Conservation (phyloP, 2,113 vertebrate species). For the Vimba vimba region DNA sequence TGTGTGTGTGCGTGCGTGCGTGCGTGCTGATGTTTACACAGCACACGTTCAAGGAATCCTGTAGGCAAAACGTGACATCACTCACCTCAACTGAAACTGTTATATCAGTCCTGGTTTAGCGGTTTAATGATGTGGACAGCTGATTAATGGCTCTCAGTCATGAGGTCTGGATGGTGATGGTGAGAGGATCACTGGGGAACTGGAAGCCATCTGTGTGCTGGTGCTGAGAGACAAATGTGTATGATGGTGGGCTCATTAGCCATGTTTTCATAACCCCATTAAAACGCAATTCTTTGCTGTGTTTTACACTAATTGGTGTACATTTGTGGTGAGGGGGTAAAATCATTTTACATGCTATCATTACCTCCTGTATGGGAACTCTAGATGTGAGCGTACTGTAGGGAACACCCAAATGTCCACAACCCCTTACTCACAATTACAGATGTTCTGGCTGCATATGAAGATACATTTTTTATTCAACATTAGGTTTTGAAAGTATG, state of each 20-base stretch:
- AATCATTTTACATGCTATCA: slow-evolving; percentile 26
- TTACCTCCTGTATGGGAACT: slow-evolving; percentile 14
- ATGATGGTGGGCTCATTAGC: slow-evolving; percentile 30
- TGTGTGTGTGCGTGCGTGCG: too few species aligned
- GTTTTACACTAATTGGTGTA: slow-evolving; percentile 53
- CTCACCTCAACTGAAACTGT: background rate
- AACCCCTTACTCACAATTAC: background rate
- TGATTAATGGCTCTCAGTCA: slow-evolving; percentile 31
- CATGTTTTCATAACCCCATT: slow-evolving; percentile 61
- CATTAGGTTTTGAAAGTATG: background rate
- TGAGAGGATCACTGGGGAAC: slow-evolving; percentile 13
- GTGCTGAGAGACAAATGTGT: slow-evolving; percentile 41
- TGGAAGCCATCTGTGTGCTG: slow-evolving; percentile 37
- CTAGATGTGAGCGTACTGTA: slow-evolving; percentile 8
- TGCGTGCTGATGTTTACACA: background rate
- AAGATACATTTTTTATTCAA: too few species aligned
- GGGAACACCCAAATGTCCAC: background rate
- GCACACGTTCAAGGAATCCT: too few species aligned
- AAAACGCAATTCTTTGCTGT: slow-evolving; percentile 40
- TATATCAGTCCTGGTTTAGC: background rate
- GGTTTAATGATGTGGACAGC: slow-evolving; percentile 10
- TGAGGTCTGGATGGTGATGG: slow-evolving; percentile 29
- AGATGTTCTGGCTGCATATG: background rate
- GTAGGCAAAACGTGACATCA: too few species aligned
- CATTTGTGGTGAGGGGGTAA: slow-evolving; percentile 46